Evolutionary conservation across 1,140 invertebrate species (phyloP).

Genomic region (Drosophila teissieri): DNA sequence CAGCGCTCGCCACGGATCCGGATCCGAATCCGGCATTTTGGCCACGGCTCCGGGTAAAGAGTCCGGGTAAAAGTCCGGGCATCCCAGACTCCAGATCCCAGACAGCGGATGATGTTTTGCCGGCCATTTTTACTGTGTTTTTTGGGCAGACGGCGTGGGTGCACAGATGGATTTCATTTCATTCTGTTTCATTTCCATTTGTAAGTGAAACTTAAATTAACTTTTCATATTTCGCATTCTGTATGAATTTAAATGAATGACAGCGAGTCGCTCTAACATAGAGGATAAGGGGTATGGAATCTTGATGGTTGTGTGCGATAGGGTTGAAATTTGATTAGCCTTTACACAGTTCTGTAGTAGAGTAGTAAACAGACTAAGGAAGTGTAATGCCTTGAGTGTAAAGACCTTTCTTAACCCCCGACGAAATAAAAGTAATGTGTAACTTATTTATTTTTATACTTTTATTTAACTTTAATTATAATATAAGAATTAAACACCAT

Average conservation of each 20-base stretch:
- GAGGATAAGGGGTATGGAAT: slow-evolving; percentile 8
- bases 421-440: neutral
- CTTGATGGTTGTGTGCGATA: slow-evolving; percentile 4
- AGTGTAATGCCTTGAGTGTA: neutral
- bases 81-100: slow-evolving; percentile 16
- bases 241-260: slow-evolving; percentile 71
- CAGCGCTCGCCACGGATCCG: slow-evolving; percentile 41
- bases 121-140: slow-evolving; percentile 27
- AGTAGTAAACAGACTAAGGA: neutral
- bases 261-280: slow-evolving; percentile 7
- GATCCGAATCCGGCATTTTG: slow-evolving; percentile 28
- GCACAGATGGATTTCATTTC: slow-evolving; percentile 69
- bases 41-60: slow-evolving; percentile 13
- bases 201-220: slow-evolving; percentile 81
- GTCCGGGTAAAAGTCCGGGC: slow-evolving; percentile 25
- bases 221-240: slow-evolving; percentile 78
- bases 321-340: slow-evolving; percentile 10
- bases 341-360: slow-evolving; percentile 1
- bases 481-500: neutral
- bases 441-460: neutral
- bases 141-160: slow-evolving; percentile 20
- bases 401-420: neutral
- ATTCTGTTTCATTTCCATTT: slow-evolving; percentile 80
- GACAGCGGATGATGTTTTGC: slow-evolving; percentile 67
- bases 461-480: neutral